These are phyloP conservation scores for Bombylius discolor DNA, from an alignment of 2,888 invertebrate species.

Conservation along the genomic window DNA sequence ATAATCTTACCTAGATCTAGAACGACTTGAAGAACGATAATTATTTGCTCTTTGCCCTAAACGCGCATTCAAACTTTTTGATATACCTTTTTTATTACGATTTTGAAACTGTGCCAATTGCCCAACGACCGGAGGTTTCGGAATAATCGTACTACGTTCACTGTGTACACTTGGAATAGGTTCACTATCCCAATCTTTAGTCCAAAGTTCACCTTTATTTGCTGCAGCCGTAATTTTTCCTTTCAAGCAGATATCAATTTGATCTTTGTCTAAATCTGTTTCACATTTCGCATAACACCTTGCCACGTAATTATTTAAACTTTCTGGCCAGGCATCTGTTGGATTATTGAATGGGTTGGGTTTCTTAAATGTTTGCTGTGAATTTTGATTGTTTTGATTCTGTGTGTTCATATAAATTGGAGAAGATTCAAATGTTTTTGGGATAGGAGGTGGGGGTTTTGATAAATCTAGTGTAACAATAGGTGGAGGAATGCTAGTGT, in stretches of 20 bases:
- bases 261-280: conserved; percentile 79
- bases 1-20: conserved; percentile 27
- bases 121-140: conserved; percentile 44
- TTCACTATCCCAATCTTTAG: conserved; percentile 89
- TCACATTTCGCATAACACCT: conserved; percentile 85
- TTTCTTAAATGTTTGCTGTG: conserved; percentile 30
- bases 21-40: conserved; percentile 30
- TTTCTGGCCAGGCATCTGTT: conserved; percentile 64
- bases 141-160: conserved; percentile 52
- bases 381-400: not conserved
- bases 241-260: conserved; percentile 86
- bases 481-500: conserved; percentile 33
- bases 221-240: conserved; percentile 87
- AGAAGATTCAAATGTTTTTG: conserved; percentile 11
- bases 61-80: conserved; percentile 45
- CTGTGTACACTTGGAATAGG: conserved; percentile 80
- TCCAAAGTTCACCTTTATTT: conserved; percentile 73
- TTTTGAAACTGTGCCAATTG: conserved; percentile 40
- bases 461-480: conserved; percentile 26
- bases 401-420: not conserved
- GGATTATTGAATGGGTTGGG: conserved; percentile 40
- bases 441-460: conserved; percentile 30
- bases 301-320: conserved; percentile 74
- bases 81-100: conserved; percentile 36
- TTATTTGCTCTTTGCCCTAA: conserved; percentile 41